These are phyloP conservation scores for Brevipalpus yothersi DNA, from an alignment of 1,140 invertebrate species.

Conservation along the genomic window DNA sequence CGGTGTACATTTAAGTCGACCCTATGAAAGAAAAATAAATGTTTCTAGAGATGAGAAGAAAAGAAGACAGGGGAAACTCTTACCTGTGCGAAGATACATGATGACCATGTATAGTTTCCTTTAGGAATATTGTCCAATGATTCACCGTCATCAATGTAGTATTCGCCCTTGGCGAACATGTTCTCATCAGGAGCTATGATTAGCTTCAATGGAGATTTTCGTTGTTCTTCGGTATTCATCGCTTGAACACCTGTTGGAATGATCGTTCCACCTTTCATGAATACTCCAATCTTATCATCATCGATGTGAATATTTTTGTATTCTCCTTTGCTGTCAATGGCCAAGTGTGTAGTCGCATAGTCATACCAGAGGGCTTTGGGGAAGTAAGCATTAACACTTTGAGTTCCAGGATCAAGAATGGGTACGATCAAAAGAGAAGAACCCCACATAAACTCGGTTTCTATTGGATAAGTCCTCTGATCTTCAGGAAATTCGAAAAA, in stretches of 20 bases:
- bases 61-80: neutral
- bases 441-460: conserved; percentile 33
- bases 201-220: conserved; percentile 31
- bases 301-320: conserved; percentile 28
- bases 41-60: neutral
- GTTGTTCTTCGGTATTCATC: conserved; percentile 33
- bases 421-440: conserved; percentile 20
- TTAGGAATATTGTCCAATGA: neutral
- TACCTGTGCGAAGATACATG: neutral
- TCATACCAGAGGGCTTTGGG: conserved; percentile 47
- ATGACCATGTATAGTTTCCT: neutral
- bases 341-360: conserved; percentile 15
- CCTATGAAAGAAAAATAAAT: neutral
- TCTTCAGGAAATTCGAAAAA: conserved; percentile 26
- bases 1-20: neutral
- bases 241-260: conserved; percentile 37
- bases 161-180: conserved; percentile 31
- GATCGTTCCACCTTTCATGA: conserved; percentile 41
- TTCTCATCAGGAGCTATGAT: conserved; percentile 28
- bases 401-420: conserved; percentile 14
- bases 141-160: conserved; percentile 55
- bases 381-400: conserved; percentile 33
- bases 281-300: conserved; percentile 35
- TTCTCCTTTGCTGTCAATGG: conserved; percentile 25
- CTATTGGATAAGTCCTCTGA: conserved; percentile 36